Evolutionary conservation across 2,797 vertebrate species (phyloP), one percentile per base, ranked within the genome.

Genomic region (Anomalospiza imberbis): DNA sequence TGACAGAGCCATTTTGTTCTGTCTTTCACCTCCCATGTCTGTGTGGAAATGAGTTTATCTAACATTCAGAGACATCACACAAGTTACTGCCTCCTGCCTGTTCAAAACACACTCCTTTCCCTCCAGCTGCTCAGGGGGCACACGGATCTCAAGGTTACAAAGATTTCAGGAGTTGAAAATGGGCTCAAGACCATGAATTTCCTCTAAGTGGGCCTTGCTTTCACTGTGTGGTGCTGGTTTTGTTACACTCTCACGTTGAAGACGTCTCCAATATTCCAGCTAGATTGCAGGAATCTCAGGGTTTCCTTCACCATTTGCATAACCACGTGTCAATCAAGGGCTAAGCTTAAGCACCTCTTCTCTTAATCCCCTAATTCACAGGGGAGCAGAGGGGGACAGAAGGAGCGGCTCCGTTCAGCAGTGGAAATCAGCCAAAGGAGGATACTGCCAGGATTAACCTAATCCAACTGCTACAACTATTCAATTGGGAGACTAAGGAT

Each of bases 351-450:
- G 44, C 76, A 93, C 73, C 89, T 94, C 94, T 91, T 90, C 2
- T 13, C 51, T 84, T 96, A 96, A 96, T 96, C 93, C 82, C 85
- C 62, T 93, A 81, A 96, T 90, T 93, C 63, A 4, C 32, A 29
- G 63, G 51, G 55, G 1, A 1, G 13, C 28, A 1, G 81, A 60
- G 2, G 6, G 61, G 74, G 77, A 28, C 24, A 1, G 88, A 53
- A 1, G 7, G 38, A 75, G 75, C 0, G 6, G 81, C 50, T 89
- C 78, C 73, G 12, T 62, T 94, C 65, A 25, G 82, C 82, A 45
- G 54, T 38, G 88, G 89, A 84, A 95, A 84, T 66, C 74, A 91
- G 70, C 58, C 85, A 40, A 34, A 66, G 79, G 70, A 79, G 42
- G 89, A 88, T 93, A 29, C 62, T 1, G 1, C 68, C 66, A 68